phyloP scores from a whole-genome alignment of 2,797 vertebrate genomes.

The Geotrypetes seraphini region DNA sequence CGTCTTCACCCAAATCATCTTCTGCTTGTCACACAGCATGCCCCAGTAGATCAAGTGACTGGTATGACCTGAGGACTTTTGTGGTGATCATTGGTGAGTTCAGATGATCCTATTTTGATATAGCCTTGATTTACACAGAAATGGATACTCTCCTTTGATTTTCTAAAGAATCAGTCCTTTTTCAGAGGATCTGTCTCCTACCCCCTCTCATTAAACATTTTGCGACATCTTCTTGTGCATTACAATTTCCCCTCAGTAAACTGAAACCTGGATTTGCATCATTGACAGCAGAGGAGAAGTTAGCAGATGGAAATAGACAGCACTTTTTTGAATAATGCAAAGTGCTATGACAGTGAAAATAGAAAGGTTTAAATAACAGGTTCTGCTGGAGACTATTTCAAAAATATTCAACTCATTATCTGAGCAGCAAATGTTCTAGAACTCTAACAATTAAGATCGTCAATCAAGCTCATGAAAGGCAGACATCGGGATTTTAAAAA shows the following conservation, averaged over 20 bases:
- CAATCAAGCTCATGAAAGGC: too few species aligned
- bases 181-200: slow-evolving; percentile 19
- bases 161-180: too few species aligned
- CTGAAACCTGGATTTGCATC: slow-evolving; percentile 42
- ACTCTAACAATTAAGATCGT: too few species aligned
- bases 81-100: too few species aligned
- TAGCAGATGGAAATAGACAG: slow-evolving; percentile 48
- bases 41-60: too few species aligned
- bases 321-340: slow-evolving; percentile 55
- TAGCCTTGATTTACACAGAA: too few species aligned
- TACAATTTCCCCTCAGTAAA: slow-evolving; percentile 30
- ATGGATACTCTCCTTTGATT: too few species aligned
- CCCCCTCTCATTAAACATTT: slow-evolving; percentile 33
- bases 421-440: slow-evolving; percentile 22
- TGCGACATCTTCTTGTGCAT: slow-evolving; percentile 33
- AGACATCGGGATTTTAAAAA: not conserved
- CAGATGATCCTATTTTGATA: too few species aligned
- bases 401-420: slow-evolving; percentile 40
- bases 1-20: too few species aligned
- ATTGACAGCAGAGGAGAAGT: slow-evolving; percentile 53
- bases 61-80: too few species aligned
- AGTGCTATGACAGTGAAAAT: slow-evolving; percentile 47
- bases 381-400: slow-evolving; percentile 39
- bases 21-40: too few species aligned
- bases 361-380: slow-evolving; percentile 49